Percentiles rank a stretch among this genome's conserved stretches.
Evolutionary conservation across 2,113 vertebrate genomes (phyloP).

Genomic region (Rhipidura dahli): DNA sequence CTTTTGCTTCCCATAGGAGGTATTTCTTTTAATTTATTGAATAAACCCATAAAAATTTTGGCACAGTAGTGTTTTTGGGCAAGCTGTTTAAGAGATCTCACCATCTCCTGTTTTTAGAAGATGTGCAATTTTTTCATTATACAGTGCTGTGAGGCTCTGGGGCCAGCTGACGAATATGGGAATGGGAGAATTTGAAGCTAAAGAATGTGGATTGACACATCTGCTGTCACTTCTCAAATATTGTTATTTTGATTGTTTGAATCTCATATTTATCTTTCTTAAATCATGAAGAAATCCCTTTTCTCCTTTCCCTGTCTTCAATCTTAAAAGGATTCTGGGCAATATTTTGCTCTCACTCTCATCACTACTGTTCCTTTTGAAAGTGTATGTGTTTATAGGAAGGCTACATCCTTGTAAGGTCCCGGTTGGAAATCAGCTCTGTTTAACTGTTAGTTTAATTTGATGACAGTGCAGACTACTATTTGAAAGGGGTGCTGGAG

Average conservation of each 20-base stretch:
- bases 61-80: background rate
- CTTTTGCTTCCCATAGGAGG: constrained; percentile 53
- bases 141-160: background rate
- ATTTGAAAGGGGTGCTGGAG: background rate
- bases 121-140: background rate
- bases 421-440: constrained; percentile 28
- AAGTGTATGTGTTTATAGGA: background rate
- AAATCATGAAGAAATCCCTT: background rate
- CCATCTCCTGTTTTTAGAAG: constrained; percentile 32
- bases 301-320: background rate
- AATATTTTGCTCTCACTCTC: background rate
- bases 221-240: background rate
- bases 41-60: constrained; percentile 26
- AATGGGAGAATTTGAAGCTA: constrained; percentile 9
- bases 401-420: background rate
- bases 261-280: background rate
- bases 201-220: background rate
- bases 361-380: background rate
- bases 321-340: background rate
- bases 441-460: background rate
- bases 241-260: background rate
- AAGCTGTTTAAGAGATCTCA: background rate
- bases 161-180: background rate
- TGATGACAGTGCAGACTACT: background rate
- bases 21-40: constrained; percentile 67